phyloP scores from a whole-genome alignment of 2,113 vertebrate species.

The Notarius lentiginosus region DNA sequence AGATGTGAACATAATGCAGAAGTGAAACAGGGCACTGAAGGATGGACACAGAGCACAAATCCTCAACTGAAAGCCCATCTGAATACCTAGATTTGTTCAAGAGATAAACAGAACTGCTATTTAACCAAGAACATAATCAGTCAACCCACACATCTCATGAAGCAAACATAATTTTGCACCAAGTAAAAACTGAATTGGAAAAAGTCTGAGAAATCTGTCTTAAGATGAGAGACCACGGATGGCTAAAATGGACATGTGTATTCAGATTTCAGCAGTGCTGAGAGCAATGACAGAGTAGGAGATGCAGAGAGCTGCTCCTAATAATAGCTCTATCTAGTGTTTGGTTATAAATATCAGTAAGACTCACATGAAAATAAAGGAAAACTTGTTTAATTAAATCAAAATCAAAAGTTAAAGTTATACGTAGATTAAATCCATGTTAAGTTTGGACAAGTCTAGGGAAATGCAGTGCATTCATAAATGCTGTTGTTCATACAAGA shows the following conservation, averaged over 20 bases:
- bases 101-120: conserved; percentile 22
- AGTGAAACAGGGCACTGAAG: neutral
- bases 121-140: neutral
- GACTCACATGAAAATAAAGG: neutral
- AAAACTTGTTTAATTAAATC: neutral
- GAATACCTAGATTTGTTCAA: conserved; percentile 38
- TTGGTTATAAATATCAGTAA: conserved; percentile 58
- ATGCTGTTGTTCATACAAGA: neutral
- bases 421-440: neutral
- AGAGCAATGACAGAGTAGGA: conserved; percentile 25
- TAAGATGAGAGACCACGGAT: conserved; percentile 41
- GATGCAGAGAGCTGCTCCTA: conserved; percentile 51
- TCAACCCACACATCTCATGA: conserved; percentile 24
- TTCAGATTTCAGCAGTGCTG: conserved; percentile 13
- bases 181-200: conserved; percentile 49
- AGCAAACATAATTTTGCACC: conserved; percentile 47
- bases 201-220: conserved; percentile 33
- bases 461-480: neutral
- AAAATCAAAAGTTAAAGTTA: too few relatives aligned
- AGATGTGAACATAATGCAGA: conserved; percentile 23
- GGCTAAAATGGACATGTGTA: conserved; percentile 47
- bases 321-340: conserved; percentile 59
- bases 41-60: neutral
- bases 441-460: neutral
- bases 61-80: conserved; percentile 10